Conservation (phyloP, 2,797 vertebrate species). For the Clarias platycephalus region DNA sequence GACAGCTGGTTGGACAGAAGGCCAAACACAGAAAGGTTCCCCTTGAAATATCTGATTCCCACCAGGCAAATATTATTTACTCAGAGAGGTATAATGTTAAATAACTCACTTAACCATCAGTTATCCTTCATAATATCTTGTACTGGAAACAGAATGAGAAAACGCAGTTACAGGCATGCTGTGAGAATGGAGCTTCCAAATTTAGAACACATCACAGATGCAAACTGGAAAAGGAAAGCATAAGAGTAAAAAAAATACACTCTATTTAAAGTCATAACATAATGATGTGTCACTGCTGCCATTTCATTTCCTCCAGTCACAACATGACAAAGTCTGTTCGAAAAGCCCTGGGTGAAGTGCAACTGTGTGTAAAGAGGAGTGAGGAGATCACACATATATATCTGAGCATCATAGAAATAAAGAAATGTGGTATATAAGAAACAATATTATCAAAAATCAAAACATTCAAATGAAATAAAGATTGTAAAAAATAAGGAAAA, state of each 20-base stretch:
- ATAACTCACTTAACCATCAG: background rate
- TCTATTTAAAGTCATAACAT: slow-evolving; percentile 21
- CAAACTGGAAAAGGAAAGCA: slow-evolving; percentile 1
- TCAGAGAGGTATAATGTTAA: background rate
- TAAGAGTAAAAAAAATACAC: background rate
- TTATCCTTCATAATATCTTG: background rate
- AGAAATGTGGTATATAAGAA: background rate
- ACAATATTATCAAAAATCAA: background rate
- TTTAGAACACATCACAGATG: slow-evolving; percentile 11
- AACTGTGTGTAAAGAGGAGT: background rate
- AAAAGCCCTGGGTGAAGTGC: background rate
- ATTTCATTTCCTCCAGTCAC: slow-evolving; percentile 10
- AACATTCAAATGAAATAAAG: background rate
- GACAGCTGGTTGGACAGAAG: slow-evolving; percentile 18
- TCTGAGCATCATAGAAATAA: background rate
- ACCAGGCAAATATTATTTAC: background rate
- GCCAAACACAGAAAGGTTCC: background rate
- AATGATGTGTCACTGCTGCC: slow-evolving; percentile 10
- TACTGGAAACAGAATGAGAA: background rate
- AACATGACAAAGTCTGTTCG: slow-evolving; percentile 1
- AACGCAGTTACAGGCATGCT: background rate
- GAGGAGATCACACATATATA: no score
- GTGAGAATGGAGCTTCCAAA: background rate
- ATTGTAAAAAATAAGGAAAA: background rate
- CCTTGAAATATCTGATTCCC: background rate